phyloP scores from a whole-genome alignment of 2,797 vertebrate species.

The Eulemur mongoz region DNA sequence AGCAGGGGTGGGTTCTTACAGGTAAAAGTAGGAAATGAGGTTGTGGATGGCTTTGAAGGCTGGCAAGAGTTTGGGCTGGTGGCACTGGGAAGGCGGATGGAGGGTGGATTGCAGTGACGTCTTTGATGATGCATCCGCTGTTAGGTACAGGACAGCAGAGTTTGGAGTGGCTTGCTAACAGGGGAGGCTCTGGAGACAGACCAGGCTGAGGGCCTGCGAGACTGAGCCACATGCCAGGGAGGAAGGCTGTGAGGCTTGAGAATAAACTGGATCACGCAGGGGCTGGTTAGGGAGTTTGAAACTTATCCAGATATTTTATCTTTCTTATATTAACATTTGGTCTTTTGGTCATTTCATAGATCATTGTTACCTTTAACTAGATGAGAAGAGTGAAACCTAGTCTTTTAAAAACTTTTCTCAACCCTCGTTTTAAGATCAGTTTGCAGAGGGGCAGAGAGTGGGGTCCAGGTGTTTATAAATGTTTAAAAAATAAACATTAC shows the following conservation, averaged over 20 bases:
- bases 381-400: not conserved
- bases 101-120: not conserved
- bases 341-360: not conserved
- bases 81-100: not conserved
- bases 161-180: not conserved
- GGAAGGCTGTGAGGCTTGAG: not conserved
- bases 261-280: not conserved
- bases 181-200: not conserved
- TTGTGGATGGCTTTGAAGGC: not conserved
- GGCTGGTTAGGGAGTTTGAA: not conserved
- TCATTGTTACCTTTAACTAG: not conserved
- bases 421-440: not conserved
- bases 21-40: not conserved
- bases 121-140: not conserved
- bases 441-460: not conserved
- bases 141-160: not conserved
- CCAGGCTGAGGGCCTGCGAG: not conserved
- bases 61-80: not conserved
- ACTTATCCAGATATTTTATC: not conserved
- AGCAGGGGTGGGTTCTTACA: not conserved
- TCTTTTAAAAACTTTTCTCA: conserved; percentile 2
- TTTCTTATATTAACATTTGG: not conserved
- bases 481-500: not conserved
- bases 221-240: not conserved
- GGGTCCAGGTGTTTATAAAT: not conserved